Conservation (phyloP, 1,140 invertebrate genomes). For the Trichoplusia ni region DNA sequence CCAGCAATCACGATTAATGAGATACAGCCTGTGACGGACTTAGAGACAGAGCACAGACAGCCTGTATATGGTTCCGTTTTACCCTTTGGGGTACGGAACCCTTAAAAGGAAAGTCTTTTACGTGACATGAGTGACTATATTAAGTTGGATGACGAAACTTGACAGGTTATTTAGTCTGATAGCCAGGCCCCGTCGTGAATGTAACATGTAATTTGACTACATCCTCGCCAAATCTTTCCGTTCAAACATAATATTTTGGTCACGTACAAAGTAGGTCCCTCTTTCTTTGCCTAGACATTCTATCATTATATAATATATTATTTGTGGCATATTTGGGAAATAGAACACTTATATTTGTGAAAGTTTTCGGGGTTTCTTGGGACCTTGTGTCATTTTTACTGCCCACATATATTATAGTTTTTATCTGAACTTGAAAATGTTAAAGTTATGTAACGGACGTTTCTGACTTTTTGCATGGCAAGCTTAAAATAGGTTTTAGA, state of each 20-base stretch:
- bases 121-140: too few relatives aligned
- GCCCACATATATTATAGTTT: too few relatives aligned
- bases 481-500: too few relatives aligned
- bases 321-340: slow-evolving; percentile 13
- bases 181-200: not conserved
- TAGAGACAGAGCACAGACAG: too few relatives aligned
- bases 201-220: slow-evolving; percentile 5
- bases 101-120: too few relatives aligned
- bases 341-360: not conserved
- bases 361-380: not conserved
- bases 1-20: too few relatives aligned
- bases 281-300: not conserved
- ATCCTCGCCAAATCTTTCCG: not conserved
- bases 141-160: not conserved
- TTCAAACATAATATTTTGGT: not conserved
- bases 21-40: too few relatives aligned
- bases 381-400: not conserved
- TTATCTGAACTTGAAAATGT: too few relatives aligned
- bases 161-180: slow-evolving; percentile 12
- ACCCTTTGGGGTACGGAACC: too few relatives aligned
- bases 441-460: too few relatives aligned
- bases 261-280: not conserved
- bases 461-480: too few relatives aligned
- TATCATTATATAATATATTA: slow-evolving; percentile 15
- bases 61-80: too few relatives aligned